A percentile compares a stretch with the other conserved stretches of the same genome.
Evolutionary conservation across 2,113 vertebrate genomes (phyloP).

Genomic region (Sylvia atricapilla): DNA sequence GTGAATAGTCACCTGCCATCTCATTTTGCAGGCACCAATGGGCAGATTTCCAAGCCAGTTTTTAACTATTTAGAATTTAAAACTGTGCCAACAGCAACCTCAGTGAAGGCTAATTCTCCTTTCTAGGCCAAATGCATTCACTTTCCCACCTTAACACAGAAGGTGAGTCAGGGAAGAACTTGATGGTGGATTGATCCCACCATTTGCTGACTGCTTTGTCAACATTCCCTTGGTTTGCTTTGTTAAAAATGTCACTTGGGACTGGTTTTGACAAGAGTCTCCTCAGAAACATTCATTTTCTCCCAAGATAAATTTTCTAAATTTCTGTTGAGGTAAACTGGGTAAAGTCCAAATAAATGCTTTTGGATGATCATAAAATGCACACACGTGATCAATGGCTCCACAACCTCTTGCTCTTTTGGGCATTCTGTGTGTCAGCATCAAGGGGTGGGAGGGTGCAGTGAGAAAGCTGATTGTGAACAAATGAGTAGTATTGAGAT

Average conservation of each 20-base stretch:
- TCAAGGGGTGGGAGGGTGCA: fast-evolving
- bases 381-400: fast-evolving
- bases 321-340: not conserved
- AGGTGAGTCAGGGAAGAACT: not conserved
- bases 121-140: not conserved
- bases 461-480: not conserved
- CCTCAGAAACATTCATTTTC: not conserved
- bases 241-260: not conserved
- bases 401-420: not conserved
- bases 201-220: not conserved
- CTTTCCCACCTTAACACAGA: not conserved
- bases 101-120: not conserved
- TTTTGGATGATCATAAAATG: not conserved
- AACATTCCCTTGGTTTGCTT: not conserved
- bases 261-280: not conserved
- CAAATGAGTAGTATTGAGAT: not conserved
- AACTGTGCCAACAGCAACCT: not conserved
- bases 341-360: not conserved
- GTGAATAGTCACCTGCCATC: not conserved
- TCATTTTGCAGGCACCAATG: not conserved
- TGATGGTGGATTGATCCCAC: not conserved
- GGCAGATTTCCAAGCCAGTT: not conserved
- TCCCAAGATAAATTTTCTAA: not conserved
- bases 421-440: not conserved
- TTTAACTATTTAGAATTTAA: not conserved